Evolutionary conservation across 2,113 vertebrate species (phyloP).

Genomic region (Megaptera novaeangliae): DNA sequence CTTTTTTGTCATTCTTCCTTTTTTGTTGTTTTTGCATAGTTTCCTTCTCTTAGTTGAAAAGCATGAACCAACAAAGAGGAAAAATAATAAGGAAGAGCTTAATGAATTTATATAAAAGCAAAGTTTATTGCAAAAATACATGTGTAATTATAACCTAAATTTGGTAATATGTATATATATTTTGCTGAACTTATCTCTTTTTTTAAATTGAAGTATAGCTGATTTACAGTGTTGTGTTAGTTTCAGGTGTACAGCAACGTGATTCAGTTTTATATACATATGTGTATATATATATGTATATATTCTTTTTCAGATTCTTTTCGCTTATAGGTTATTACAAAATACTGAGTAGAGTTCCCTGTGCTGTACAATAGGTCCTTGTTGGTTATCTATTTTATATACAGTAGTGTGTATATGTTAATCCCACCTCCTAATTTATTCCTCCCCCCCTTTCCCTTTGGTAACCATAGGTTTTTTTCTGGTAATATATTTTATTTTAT

Average conservation of each 20-base stretch:
- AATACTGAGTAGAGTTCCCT: background rate
- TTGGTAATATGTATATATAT: background rate
- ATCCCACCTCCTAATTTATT: background rate
- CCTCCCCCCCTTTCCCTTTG: background rate
- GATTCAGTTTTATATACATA: background rate
- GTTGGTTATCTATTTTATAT: background rate
- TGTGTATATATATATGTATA: background rate
- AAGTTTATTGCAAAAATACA: background rate
- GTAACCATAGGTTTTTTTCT: background rate
- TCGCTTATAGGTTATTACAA: background rate
- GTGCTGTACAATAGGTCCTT: background rate
- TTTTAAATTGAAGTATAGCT: background rate
- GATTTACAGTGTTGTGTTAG: background rate
- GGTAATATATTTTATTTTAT: too few species aligned
- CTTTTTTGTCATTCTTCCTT: background rate
- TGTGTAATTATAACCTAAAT: background rate
- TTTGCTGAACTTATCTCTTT: background rate
- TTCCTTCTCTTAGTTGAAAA: slow-evolving; percentile 19
- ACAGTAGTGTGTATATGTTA: background rate
- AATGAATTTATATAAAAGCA: background rate
- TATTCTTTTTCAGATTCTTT: background rate
- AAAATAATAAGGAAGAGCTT: background rate
- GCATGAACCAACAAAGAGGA: background rate
- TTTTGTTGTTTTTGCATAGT: background rate
- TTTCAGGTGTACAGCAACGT: background rate